Evolutionary conservation across 2,113 vertebrate species (phyloP).

Genomic region (Origma solitaria): DNA sequence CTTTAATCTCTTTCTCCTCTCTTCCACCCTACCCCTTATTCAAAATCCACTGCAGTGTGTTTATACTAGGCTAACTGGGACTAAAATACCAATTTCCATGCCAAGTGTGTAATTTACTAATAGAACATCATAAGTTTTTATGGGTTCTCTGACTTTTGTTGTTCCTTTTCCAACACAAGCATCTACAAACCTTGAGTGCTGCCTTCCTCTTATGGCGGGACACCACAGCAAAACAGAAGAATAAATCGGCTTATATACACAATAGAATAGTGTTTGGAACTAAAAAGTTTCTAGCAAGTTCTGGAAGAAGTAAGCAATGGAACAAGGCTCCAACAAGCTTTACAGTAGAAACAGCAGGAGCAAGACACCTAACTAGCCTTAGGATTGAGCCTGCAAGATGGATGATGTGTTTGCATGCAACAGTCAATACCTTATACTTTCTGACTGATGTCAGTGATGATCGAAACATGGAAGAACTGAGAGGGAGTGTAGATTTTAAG

Average conservation of each 20-base stretch:
- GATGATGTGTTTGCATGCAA: neutral
- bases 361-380: neutral
- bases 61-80: neutral
- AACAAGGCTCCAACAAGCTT: neutral
- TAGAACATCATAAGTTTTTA: neutral
- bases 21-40: neutral
- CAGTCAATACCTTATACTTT: neutral
- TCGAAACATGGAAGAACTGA: neutral
- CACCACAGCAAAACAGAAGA: neutral
- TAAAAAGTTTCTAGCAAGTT: neutral
- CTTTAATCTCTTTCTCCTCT: neutral
- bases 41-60: neutral
- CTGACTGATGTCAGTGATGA: neutral
- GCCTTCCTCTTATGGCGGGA: too few relatives aligned
- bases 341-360: neutral
- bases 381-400: neutral
- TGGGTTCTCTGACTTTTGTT: neutral
- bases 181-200: neutral
- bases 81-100: neutral
- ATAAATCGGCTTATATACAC: neutral
- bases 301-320: neutral
- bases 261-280: neutral
- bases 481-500: neutral
- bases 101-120: neutral
- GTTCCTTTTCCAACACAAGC: fast-evolving